A percentile compares a stretch with the other conserved stretches of the same genome.
Conservation (phyloP, 2,888 invertebrate genomes). For the Protula sp. region DNA sequence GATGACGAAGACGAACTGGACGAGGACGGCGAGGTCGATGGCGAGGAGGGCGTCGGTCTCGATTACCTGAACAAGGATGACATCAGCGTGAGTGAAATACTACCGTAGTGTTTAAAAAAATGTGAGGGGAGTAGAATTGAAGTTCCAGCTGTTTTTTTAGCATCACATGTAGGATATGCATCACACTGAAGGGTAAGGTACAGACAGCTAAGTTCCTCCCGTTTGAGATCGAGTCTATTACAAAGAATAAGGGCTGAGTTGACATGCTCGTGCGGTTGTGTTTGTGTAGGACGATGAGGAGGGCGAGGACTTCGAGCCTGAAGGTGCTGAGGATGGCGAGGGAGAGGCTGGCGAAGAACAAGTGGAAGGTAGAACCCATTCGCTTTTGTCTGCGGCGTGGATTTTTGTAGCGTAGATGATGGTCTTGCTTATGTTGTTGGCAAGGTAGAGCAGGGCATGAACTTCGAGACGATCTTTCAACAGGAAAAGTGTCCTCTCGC, state of each 20-base stretch:
- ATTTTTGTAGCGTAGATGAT: too few relatives aligned
- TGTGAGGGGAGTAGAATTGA: neutral
- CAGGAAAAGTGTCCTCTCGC: too few relatives aligned
- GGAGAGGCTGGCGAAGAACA: conserved; percentile 21
- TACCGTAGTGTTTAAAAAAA: neutral
- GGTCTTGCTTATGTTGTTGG: too few relatives aligned
- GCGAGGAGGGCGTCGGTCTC: conserved; percentile 65
- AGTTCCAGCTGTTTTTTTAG: neutral
- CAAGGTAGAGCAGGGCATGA: neutral
- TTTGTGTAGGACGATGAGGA: conserved; percentile 22
- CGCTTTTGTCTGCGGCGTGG: too few relatives aligned
- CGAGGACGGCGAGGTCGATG: conserved; percentile 29
- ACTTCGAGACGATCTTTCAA: too few relatives aligned
- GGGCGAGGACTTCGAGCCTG: conserved; percentile 23
- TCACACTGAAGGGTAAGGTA: too few relatives aligned
- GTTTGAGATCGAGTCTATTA: too few relatives aligned
- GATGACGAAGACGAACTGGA: conserved; percentile 59
- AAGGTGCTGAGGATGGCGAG: conserved; percentile 11
- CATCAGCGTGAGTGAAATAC: conserved; percentile 59
- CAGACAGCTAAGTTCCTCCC: too few relatives aligned
- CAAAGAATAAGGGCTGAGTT: too few relatives aligned
- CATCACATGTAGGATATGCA: too few relatives aligned
- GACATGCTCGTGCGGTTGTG: too few relatives aligned
- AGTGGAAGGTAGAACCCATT: conserved; percentile 16
- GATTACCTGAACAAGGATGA: conserved; percentile 58